Base-by-base conservation (phyloP, 1,140 invertebrate species). In the Xylocopa sonorina region DNA sequence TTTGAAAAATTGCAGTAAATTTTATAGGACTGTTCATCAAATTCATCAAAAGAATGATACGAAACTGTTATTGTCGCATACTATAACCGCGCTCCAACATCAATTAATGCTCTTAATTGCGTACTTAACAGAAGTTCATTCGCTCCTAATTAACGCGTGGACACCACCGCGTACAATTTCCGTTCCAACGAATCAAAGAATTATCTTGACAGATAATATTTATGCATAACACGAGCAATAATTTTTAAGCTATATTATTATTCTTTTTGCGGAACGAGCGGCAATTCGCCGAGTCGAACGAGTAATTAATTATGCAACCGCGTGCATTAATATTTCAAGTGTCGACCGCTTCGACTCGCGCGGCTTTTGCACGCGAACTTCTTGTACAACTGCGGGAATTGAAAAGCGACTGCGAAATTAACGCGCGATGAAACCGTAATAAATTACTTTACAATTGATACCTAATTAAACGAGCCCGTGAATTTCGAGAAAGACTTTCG, bases 81-180 rank as follows among this genome's bases (percentile, higher is more conserved):
- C n/a, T 18, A 27, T 24, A 38, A 21, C 21, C 27, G 46, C 21
- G 32, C 14, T 14, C 27, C 34, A 53, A 27, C 73, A 50, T 62
- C 63, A 67, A 57, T 76, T 76, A 76, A 67, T 27, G 38, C 27
- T 76, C 38, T 67, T 67, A 67, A 76, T 67, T 76, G 50, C 38
- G 27, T 46, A 50, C 63, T 76, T 76, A 57, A 16, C 21, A 67
- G 62, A 53, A 67, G 62, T 66, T 53, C 21, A 21, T 67, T 57
- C 73, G 27, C 27, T 67, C 63, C 57, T 76, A 76, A 76, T 76
- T 67, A 67, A 62, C 62, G 14, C 21, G 3, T 67, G 38, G 38
- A 51, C 18, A 32, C 18, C 24, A 43, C 7, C 4, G 0, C 6
- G 24, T 21, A 51, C 34, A 24, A 27, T 43, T 38, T 76, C n/a